Base-by-base conservation (phyloP, 2,797 vertebrate species). In the Valencia hispanica region DNA sequence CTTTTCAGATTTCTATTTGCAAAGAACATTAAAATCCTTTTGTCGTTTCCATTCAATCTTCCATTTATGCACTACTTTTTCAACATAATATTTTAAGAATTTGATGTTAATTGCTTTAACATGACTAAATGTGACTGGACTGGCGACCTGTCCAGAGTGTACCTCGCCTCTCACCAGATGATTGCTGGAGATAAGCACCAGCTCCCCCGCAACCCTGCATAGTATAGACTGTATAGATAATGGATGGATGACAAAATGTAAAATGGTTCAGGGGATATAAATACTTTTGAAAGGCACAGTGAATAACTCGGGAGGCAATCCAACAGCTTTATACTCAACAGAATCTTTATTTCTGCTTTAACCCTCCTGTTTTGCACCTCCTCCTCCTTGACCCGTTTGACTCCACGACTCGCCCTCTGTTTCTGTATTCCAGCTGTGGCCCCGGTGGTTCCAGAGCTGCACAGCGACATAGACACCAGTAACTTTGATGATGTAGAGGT, bases 401-500 rank as follows among this genome's bases (percentile, higher is more conserved):
- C 70, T 71, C 68, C 47, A 25, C 77, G 51, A 75, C 74, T 69
- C 70, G 72, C 32, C 70, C 32, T 84, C 73, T 77, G 68, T 80
- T 76, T 85, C 82, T 87, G 70, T 85, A 74, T 45, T 88, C 80
- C 92, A 99, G 98, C 97, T 90, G 97, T 97, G 87, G 97, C 98
- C 85, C 98, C 98, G 77, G 98, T 99, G 75, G 98, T 99, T 79
- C 98, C 98, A 22, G 98, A 99, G 89, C 95, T 99, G 87, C 96
- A 90, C 92, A 96, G 97, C 87, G 98, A 99, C 92, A 96, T 97
- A 85, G 98, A 99, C 93, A 99, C 97, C 92, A 98, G 96, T 80
- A 97, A 99, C 94, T 99, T 99, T 89, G 98, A 99, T 82, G 96
- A 99, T 83, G 97, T 99, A 53, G 97, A 99, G 93, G 95, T 97